These are phyloP conservation scores for Netelia fuscicornis DNA, from an alignment of 2,888 invertebrate species.

Conservation along the genomic window DNA sequence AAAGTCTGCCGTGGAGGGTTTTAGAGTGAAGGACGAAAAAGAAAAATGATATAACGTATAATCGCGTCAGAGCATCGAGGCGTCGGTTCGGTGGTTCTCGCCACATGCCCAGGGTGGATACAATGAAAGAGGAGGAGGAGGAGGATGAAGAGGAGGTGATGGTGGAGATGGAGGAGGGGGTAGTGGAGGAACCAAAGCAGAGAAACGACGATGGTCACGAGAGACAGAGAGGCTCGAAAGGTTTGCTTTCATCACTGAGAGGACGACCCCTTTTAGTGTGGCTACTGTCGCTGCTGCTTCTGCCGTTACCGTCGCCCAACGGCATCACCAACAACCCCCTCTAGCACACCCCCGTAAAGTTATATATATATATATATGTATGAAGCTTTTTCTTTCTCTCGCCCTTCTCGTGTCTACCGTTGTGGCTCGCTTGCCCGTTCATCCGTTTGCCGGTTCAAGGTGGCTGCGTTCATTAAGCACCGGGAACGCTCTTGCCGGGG, in stretches of 20 bases:
- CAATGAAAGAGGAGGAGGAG: constrained; percentile 51
- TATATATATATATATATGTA: constrained; percentile 14
- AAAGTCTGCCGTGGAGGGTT: constrained; percentile 55
- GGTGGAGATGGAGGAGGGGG: constrained; percentile 51
- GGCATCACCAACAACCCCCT: constrained; percentile 50
- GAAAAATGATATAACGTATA: constrained; percentile 74
- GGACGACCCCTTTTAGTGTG: constrained; percentile 80
- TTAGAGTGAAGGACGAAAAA: constrained; percentile 51
- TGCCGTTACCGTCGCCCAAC: constrained; percentile 40
- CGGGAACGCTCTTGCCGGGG: constrained; percentile 51
- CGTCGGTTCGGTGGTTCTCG: constrained; percentile 76
- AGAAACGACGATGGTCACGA: constrained; percentile 70
- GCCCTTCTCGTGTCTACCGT: constrained; percentile 55
- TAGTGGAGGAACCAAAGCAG: constrained; percentile 34
- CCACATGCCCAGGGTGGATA: constrained; percentile 68
- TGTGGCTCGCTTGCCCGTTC: constrained; percentile 73
- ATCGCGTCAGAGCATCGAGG: constrained; percentile 82
- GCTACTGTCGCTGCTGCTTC: constrained; percentile 68
- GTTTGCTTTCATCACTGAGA: constrained; percentile 80
- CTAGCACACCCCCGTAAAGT: constrained; percentile 35
- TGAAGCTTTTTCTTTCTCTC: constrained; percentile 15
- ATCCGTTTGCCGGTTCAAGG: constrained; percentile 84
- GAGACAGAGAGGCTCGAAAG: constrained; percentile 70
- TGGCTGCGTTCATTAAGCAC: constrained; percentile 82
- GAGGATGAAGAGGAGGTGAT: constrained; percentile 58